These are phyloP conservation scores for Heliconius hewitsoni DNA, from an alignment of 1,140 invertebrate species.

Conservation along the genomic window DNA sequence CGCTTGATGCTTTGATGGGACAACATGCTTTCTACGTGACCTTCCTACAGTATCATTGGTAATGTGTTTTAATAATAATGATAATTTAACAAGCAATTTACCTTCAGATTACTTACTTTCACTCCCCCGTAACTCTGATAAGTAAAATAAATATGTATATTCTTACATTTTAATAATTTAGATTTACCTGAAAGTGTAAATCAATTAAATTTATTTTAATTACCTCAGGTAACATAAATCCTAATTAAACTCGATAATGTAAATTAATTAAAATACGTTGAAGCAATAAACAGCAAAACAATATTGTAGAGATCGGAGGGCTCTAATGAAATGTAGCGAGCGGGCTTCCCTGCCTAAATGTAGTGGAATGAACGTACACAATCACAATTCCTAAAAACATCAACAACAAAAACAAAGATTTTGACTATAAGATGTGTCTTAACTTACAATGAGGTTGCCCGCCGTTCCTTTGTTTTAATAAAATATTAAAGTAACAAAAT, in stretches of 20 bases:
- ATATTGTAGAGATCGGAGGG: conserved; percentile 51
- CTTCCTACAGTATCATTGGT: too few relatives aligned
- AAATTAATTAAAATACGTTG: conserved; percentile 65
- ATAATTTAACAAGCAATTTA: too few relatives aligned
- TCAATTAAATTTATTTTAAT: not conserved
- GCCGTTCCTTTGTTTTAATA: conserved; percentile 41
- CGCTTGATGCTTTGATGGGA: too few relatives aligned
- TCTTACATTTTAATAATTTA: not conserved
- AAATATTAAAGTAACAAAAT: conserved; percentile 44
- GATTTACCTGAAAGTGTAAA: not conserved
- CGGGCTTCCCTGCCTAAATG: conserved; percentile 57
- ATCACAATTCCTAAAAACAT: conserved; percentile 51
- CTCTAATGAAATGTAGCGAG: conserved; percentile 73
- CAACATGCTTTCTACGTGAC: too few relatives aligned
- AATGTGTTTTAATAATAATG: too few relatives aligned
- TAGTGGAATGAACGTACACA: conserved; percentile 63
- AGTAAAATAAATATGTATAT: too few relatives aligned
- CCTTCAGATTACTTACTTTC: too few relatives aligned
- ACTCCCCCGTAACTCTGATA: too few relatives aligned
- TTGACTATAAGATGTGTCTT: conserved; percentile 48
- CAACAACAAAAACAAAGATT: conserved; percentile 57
- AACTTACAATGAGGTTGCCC: conserved; percentile 42
- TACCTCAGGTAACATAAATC: conserved; percentile 8
- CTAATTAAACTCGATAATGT: conserved; percentile 34
- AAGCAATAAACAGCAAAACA: conserved; percentile 64